These are phyloP conservation scores for Excalfactoria chinensis DNA, from an alignment of 2,113 vertebrate species.

Conservation along the genomic window DNA sequence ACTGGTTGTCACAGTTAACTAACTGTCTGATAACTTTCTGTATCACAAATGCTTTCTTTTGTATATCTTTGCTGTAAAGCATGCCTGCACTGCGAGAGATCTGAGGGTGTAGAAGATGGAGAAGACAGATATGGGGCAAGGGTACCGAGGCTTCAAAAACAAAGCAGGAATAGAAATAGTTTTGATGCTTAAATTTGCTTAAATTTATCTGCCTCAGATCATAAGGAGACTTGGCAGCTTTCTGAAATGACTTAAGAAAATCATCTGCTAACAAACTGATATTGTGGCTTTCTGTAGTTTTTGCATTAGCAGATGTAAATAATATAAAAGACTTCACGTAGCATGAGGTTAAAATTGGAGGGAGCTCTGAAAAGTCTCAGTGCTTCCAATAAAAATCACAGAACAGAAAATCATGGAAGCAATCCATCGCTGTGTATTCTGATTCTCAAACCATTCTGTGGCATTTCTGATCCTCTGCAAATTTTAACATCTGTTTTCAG, in stretches of 20 bases:
- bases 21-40: rapidly evolving
- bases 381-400: not conserved
- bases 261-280: not conserved
- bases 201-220: not conserved
- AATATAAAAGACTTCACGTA: not conserved
- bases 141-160: not conserved
- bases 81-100: not conserved
- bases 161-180: not conserved
- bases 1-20: not conserved
- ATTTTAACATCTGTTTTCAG: not conserved
- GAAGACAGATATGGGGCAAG: not conserved
- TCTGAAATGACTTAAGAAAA: not conserved
- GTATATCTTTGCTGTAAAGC: not conserved
- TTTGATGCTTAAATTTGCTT: not conserved
- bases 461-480: not conserved
- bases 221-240: not conserved
- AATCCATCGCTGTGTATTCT: not conserved
- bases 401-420: not conserved
- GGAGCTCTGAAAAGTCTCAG: not conserved
- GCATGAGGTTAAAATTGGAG: not conserved
- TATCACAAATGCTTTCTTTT: not conserved
- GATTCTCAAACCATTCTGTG: not conserved
- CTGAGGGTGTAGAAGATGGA: not conserved
- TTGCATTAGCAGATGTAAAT: not conserved
- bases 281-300: not conserved